These are phyloP conservation scores for Lasioglossum villosulum DNA, from an alignment of 2,888 invertebrate genomes.

Conservation along the genomic window DNA sequence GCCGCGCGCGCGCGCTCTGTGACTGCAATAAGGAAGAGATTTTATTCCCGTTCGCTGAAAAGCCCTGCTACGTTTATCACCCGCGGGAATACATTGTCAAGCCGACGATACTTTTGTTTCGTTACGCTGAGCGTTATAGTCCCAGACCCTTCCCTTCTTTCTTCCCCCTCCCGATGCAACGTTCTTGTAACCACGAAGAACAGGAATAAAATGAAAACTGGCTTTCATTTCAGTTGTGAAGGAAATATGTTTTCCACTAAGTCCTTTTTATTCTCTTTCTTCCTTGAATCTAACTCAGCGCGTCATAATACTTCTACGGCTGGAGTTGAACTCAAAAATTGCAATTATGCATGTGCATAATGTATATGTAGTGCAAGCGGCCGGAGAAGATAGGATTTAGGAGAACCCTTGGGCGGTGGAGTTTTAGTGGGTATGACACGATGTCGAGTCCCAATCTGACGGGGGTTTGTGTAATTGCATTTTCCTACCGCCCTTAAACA, in stretches of 20 bases:
- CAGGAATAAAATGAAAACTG: background rate
- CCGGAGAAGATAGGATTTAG: no score
- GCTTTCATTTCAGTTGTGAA: background rate
- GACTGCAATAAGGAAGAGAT: conserved; percentile 42
- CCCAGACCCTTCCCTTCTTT: background rate
- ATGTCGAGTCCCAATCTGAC: no score
- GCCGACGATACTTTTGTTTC: background rate
- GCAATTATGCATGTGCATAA: no score
- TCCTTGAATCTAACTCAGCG: background rate
- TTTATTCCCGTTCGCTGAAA: conserved; percentile 41
- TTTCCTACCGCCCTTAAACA: no score
- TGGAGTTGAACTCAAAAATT: background rate
- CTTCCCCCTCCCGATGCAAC: background rate
- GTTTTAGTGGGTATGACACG: no score
- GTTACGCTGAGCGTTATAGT: background rate
- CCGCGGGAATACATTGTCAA: background rate
- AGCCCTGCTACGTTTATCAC: background rate
- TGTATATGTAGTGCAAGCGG: no score
- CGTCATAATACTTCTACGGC: background rate
- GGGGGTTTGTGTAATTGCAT: no score
- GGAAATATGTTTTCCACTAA: background rate
- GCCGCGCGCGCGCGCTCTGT: background rate
- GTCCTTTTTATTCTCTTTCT: background rate
- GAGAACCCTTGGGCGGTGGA: no score
- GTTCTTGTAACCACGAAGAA: background rate